Conservation (phyloP, 2,113 vertebrate species). For the Crotalus viridis region DNA sequence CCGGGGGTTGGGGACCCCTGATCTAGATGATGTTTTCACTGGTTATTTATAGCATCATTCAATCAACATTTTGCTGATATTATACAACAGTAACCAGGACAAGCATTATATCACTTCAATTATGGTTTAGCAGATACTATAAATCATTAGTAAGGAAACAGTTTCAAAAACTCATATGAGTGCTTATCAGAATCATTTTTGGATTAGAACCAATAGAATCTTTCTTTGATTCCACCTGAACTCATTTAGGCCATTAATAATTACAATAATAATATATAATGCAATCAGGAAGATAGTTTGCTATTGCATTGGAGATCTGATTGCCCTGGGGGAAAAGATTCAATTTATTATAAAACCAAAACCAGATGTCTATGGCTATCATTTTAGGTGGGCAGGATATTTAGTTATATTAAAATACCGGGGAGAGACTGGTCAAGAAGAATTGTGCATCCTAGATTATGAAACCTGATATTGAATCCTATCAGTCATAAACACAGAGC, state of each 20-base stretch:
- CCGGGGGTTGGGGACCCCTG: no score
- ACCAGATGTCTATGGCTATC: not conserved
- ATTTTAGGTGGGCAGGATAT: not conserved
- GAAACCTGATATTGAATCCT: not conserved
- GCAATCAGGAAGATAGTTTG: not conserved
- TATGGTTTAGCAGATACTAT: not conserved
- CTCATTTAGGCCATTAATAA: not conserved
- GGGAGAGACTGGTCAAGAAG: not conserved
- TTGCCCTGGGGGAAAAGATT: not conserved
- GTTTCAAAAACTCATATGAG: not conserved
- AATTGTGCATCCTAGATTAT: not conserved
- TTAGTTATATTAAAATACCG: not conserved
- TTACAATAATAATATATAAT: not conserved
- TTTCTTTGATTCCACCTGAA: not conserved
- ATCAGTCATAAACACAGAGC: not conserved
- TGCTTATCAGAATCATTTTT: not conserved
- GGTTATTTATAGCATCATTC: not conserved
- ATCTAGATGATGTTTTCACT: not conserved
- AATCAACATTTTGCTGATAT: not conserved
- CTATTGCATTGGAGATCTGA: not conserved
- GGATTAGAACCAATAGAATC: not conserved
- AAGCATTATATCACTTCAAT: not conserved
- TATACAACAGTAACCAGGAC: not conserved
- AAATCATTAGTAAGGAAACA: not conserved
- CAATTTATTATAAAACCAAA: not conserved